Evolutionary conservation across 2,113 vertebrate genomes (phyloP).

Genomic region (Eulacestoma nigropectus): DNA sequence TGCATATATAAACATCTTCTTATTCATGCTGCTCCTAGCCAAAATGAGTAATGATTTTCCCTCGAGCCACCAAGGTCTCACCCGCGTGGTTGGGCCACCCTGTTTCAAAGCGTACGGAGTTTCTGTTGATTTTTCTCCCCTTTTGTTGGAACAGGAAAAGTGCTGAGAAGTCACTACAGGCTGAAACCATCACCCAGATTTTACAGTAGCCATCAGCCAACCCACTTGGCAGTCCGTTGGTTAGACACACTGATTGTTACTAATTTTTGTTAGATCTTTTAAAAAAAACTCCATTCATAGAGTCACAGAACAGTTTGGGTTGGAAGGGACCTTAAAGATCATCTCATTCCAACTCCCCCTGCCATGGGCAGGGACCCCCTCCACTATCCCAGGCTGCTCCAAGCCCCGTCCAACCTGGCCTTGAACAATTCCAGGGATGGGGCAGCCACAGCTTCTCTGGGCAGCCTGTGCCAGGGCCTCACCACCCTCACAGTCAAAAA

Average conservation of each 20-base stretch:
- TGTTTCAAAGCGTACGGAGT: not conserved
- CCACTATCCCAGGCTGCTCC: not conserved
- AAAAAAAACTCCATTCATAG: not conserved
- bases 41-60: not conserved
- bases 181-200: not conserved
- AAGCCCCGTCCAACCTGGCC: fast-evolving
- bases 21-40: not conserved
- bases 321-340: not conserved
- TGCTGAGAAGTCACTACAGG: not conserved
- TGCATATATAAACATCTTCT: not conserved
- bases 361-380: not conserved
- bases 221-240: not conserved
- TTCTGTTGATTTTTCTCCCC: not conserved
- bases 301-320: not conserved
- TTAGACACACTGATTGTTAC: no score
- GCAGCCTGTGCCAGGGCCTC: not conserved
- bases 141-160: not conserved
- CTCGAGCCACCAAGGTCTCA: not conserved
- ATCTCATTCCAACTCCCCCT: not conserved
- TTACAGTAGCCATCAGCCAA: not conserved
- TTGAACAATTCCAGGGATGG: not conserved
- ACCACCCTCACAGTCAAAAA: not conserved
- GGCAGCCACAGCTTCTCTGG: not conserved
- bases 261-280: not conserved
- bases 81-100: not conserved